phyloP scores from a whole-genome alignment of 1,140 invertebrate species.

The Papilio polyxenes region DNA sequence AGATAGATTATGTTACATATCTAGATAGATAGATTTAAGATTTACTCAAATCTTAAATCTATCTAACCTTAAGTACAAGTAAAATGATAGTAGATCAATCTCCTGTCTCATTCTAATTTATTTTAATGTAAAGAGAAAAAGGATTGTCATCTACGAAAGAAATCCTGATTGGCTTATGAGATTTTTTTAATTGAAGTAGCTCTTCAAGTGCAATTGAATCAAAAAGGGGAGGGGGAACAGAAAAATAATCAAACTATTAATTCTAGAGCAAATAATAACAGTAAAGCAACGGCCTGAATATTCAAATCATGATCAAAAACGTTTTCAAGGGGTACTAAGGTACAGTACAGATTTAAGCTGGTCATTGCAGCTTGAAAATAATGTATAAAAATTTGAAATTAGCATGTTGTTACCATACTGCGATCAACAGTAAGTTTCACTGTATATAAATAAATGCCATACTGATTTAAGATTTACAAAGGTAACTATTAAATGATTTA shows the following conservation, averaged over 20 bases:
- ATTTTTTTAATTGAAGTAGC: not conserved
- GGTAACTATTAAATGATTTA: not conserved
- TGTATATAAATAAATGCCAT: not conserved
- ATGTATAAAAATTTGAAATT: not conserved
- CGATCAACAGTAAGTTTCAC: constrained; percentile 13
- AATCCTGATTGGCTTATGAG: not conserved
- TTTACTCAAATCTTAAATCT: not conserved
- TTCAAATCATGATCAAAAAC: not conserved
- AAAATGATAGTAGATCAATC: too few relatives aligned
- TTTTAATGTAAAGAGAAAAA: too few relatives aligned
- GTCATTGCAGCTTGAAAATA: not conserved
- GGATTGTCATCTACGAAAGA: not conserved
- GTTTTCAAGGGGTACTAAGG: not conserved
- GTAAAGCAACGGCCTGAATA: constrained; percentile 8
- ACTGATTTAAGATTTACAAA: not conserved
- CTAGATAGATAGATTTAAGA: too few relatives aligned
- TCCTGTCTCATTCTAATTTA: too few relatives aligned
- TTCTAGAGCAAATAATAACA: not conserved
- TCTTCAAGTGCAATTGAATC: not conserved
- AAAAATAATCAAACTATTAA: not conserved
- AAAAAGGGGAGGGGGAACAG: not conserved
- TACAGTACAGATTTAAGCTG: not conserved
- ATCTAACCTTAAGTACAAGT: too few relatives aligned
- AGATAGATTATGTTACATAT: too few relatives aligned
- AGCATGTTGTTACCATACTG: constrained; percentile 12